A percentile compares a stretch with the other conserved stretches of the same genome.
Evolutionary conservation across 2,888 invertebrate genomes (phyloP).

Genomic region (Tethea ocularis): DNA sequence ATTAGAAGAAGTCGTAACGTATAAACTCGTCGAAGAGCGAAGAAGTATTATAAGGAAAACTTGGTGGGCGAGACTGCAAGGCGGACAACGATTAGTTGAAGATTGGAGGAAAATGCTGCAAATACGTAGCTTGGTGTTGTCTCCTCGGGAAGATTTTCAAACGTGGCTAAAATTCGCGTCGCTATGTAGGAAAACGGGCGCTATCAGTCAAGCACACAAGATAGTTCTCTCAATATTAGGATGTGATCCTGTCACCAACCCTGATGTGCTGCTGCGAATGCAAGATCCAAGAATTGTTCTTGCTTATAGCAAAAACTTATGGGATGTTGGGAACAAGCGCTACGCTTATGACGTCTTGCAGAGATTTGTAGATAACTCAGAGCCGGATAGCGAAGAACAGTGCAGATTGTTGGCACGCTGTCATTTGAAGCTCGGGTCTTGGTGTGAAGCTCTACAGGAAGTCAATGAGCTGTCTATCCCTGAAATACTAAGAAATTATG

Average conservation of each 20-base stretch:
- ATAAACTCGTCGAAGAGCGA: conserved; percentile 96
- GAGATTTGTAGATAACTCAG: conserved; percentile 86
- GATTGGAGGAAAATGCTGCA: conserved; percentile 99
- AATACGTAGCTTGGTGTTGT: conserved; percentile 95
- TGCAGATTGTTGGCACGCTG: conserved; percentile 89
- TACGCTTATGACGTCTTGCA: conserved; percentile 91
- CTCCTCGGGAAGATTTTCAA: conserved; percentile 96
- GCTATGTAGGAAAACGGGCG: conserved; percentile 96
- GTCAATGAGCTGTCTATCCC: conserved; percentile 91
- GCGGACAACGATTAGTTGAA: conserved; percentile 97
- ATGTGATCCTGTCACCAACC: conserved; percentile 89
- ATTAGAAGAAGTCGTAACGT: conserved; percentile 98
- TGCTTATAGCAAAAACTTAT: conserved; percentile 98
- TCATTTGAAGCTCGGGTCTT: conserved; percentile 96
- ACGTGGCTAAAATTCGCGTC: conserved; percentile 99
- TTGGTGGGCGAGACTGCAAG: conserved; percentile 98
- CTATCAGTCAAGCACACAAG: conserved; percentile 94
- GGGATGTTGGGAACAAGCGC: conserved; percentile 91
- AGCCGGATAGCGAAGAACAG: conserved; percentile 80
- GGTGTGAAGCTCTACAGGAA: conserved; percentile 95
- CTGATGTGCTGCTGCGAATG: conserved; percentile 88
- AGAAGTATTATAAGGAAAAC: conserved; percentile 89
- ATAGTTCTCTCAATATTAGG: conserved; percentile 94
- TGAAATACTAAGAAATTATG: conserved; percentile 89
- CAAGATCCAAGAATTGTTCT: conserved; percentile 94